Evolutionary conservation across 2,797 vertebrate species (phyloP).

Genomic region (Pangasius macronema): DNA sequence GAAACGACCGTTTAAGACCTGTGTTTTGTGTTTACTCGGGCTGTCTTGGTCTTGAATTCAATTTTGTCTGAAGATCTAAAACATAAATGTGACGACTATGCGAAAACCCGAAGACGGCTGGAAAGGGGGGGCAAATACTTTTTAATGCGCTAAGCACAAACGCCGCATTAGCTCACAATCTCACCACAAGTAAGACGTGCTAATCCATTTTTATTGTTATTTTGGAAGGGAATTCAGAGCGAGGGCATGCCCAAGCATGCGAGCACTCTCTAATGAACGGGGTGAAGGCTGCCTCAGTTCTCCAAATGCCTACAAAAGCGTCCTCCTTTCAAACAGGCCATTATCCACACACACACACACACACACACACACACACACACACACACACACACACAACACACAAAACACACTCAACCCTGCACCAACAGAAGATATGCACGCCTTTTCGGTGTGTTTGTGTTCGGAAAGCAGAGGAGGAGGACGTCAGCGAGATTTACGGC

Average conservation of each 20-base stretch:
- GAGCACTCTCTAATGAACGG: neutral
- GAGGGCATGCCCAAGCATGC: neutral
- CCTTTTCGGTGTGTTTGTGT: constrained; percentile 12
- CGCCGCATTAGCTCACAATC: neutral
- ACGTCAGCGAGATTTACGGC: constrained; percentile 42
- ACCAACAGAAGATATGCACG: neutral
- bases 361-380: neutral
- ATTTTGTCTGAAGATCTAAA: neutral
- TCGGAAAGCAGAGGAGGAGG: neutral
- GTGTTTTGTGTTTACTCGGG: neutral
- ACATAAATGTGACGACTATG: too few relatives aligned
- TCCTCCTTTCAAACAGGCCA: neutral
- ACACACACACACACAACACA: neutral
- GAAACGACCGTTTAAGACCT: neutral
- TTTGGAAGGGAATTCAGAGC: neutral
- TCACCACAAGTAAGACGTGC: neutral
- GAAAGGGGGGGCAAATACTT: neutral
- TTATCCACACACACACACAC: constrained; percentile 26
- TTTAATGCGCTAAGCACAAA: neutral
- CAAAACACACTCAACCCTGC: neutral
- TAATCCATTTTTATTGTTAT: constrained; percentile 9
- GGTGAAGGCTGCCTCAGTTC: constrained; percentile 26
- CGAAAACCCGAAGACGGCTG: neutral
- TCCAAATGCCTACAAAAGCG: neutral
- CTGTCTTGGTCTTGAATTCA: neutral